Evolutionary conservation across 1,140 invertebrate genomes (phyloP).

Genomic region (Trichonephila inaurata): DNA sequence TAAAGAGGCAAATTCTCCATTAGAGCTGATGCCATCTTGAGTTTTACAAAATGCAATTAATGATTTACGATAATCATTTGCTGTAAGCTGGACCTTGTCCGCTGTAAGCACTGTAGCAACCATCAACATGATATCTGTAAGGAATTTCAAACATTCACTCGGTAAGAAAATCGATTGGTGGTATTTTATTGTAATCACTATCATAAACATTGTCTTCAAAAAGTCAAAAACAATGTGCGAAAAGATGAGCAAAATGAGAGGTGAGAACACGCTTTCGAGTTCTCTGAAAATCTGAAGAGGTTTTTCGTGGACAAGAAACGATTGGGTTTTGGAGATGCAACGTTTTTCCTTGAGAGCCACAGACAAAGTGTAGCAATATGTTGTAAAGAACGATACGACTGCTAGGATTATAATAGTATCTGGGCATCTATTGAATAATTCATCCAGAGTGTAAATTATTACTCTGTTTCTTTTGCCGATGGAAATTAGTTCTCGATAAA

Average conservation of each 20-base stretch:
- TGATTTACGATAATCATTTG: neutral
- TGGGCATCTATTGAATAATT: neutral
- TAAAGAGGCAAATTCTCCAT: too few relatives aligned
- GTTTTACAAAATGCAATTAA: too few relatives aligned
- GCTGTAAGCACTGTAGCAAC: neutral
- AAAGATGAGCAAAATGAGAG: neutral
- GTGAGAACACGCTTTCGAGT: neutral
- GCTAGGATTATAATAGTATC: neutral
- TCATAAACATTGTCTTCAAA: neutral
- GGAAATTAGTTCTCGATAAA: neutral
- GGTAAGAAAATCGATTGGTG: too few relatives aligned
- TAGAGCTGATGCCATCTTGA: neutral
- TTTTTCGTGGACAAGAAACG: neutral
- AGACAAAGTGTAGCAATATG: neutral
- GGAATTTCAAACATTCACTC: neutral
- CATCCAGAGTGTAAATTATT: neutral
- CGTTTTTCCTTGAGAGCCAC: neutral
- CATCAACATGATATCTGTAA: neutral
- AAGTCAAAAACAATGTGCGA: neutral
- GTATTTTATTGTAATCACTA: neutral
- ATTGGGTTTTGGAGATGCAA: neutral
- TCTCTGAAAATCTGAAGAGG: neutral
- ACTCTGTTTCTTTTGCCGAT: neutral
- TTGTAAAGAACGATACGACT: neutral
- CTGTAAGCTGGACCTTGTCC: neutral